Base-by-base conservation (phyloP, 2,113 vertebrate species). In the Tor tambroides region DNA sequence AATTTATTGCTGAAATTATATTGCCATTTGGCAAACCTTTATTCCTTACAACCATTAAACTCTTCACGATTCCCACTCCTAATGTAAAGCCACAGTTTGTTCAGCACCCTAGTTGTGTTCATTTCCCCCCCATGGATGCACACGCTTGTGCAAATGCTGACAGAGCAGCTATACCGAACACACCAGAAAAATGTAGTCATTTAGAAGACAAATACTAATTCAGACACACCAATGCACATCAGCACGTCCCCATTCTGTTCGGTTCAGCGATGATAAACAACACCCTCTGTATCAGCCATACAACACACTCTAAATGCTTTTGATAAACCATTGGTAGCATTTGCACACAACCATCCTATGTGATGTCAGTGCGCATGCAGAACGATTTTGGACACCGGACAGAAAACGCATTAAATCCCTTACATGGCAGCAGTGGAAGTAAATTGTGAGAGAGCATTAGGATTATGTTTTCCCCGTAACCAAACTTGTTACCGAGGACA, bases 251-350 rank as follows among this genome's bases (percentile, higher is more conserved):
- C 61, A 78, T 76, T 85, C 59, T 69, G 38, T 86, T 71, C 63
- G 59, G 49, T 78, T 72, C 69, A 87, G 56, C 46, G 80, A 38
- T 83, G 84, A 89, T 67, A 86, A 89, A 89, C 88, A 87, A 87
- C 85, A 89, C 30, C 51, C 65, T 56, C 59, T 84, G 80, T n/a
- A 81, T 76, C 32, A 59, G 30, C 56, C 79, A 74, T 83, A 38
- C 69, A 74, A 49, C 69, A 54, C 79, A 71, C 77, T 30, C 26
- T 41, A 86, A 56, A 71, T n/a, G 26, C 49, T 71, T 72, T 80
- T 83, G 26, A 69, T 35, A 49, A 83, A 51, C 80, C 43, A n/a
- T 83, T 26, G 23, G 61, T 17, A 51, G 38, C 35, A 21, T 81
- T 65, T 9, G 14, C 80, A 28, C 17, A 30, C 26, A 49, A 51